Evolutionary conservation across 2,797 vertebrate genomes (phyloP), one percentile per base, ranked within the genome.

Genomic region (Thamnophis elegans): DNA sequence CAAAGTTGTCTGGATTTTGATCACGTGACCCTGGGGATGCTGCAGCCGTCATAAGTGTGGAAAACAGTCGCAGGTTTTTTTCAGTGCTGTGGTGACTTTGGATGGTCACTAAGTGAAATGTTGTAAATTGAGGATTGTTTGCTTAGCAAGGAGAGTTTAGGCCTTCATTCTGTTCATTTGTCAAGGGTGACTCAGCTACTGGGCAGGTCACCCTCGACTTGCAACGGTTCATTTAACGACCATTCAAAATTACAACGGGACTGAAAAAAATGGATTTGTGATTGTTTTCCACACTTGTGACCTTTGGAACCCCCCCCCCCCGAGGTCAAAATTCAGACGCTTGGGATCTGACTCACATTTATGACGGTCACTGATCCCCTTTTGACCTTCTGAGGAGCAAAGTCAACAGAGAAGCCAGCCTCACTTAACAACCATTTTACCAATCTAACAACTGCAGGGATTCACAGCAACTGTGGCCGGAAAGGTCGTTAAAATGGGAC

Each of bases 171-270:
- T 1, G 3, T 3, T 28, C 60, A 0, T 62, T 62, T 60, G 25
- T 42, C 42, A 42, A 42, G n/a, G n/a, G n/a, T n/a, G n/a, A n/a
- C n/a, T n/a, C n/a, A n/a, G n/a, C n/a, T 47, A 47, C 4, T 47
- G 47, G 5, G 14, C 28, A 2, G 28, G 5, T 6, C 16, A 7
- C 16, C n/a, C 65, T 68, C 0, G 5, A 68, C 65, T 68, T 32
- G 32, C 13, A 68, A 18, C 14, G 2, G 14, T 18, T 68, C 65
- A 68, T 68, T 68, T 68, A 68, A 6, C 1, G 65, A 68, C 14
- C 0, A 0, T 68, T 32, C 14, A 7, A 16, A 32, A 7, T 18
- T 18, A 8, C n/a, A 68, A 32, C 0, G 2, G 65, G 6, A 8
- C n/a, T 32, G 65, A 8, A 32, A 68, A 8, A 32, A 68, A 68